A percentile compares a stretch with the other conserved stretches of the same genome.
phyloP scores from a whole-genome alignment of 1,140 invertebrate genomes.

The Megalopta genalis region DNA sequence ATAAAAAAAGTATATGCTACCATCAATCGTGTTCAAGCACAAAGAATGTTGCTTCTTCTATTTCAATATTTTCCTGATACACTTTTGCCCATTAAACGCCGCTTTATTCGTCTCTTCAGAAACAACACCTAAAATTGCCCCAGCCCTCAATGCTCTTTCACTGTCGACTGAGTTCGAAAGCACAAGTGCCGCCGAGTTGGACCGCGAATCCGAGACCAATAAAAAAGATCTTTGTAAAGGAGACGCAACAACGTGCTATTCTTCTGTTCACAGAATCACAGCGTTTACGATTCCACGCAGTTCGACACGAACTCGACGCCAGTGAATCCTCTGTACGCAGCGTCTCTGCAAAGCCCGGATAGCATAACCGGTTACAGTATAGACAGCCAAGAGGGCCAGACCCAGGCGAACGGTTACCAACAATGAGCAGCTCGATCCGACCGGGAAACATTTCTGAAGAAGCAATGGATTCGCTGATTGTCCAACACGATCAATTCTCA shows the following conservation, averaged over 20 bases:
- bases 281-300: slow-evolving; percentile 89
- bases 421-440: slow-evolving; percentile 64
- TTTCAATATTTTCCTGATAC: too few species aligned
- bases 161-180: too few species aligned
- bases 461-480: slow-evolving; percentile 21
- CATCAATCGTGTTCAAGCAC: too few species aligned
- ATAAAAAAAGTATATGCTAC: too few species aligned
- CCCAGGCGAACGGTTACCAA: slow-evolving; percentile 75
- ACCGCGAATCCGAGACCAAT: not conserved
- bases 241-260: slow-evolving; percentile 66
- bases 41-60: too few species aligned
- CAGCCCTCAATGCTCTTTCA: too few species aligned
- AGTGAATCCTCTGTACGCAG: slow-evolving; percentile 86
- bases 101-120: too few species aligned
- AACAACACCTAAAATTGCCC: too few species aligned
- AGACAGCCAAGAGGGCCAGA: slow-evolving; percentile 78
- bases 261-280: slow-evolving; percentile 84
- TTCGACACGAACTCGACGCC: slow-evolving; percentile 85
- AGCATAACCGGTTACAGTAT: slow-evolving; percentile 84
- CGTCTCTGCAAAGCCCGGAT: slow-evolving; percentile 88
- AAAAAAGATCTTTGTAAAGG: not conserved
- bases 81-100: too few species aligned
- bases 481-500: slow-evolving; percentile 31
- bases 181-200: too few species aligned
- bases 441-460: too few species aligned